These are phyloP conservation scores for Philotrypesis tridentata DNA, from an alignment of 1,140 invertebrate species.

Conservation along the genomic window DNA sequence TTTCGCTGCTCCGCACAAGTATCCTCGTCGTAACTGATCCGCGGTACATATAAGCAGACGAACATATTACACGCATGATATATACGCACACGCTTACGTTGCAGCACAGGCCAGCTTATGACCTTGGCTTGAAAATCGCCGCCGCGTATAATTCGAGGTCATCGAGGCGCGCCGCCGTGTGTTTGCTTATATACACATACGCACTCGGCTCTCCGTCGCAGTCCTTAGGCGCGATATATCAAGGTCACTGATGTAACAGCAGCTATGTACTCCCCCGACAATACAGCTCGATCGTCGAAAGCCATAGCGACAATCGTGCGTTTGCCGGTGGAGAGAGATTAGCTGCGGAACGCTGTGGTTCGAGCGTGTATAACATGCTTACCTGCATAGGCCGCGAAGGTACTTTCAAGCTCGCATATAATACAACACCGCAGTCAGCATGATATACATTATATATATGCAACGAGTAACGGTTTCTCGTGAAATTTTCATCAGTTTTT, in stretches of 20 bases:
- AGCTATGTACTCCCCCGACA: not conserved
- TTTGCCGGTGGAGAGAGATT: not conserved
- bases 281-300: not conserved
- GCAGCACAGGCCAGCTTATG: not conserved
- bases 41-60: too few species aligned
- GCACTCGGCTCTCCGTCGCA: not conserved
- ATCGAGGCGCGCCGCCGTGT: not conserved
- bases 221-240: slow-evolving; percentile 26
- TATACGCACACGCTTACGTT: not conserved
- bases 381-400: not conserved
- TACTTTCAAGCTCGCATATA: not conserved
- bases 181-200: not conserved
- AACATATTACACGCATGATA: too few species aligned
- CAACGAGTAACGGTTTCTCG: not conserved
- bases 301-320: slow-evolving; percentile 4
- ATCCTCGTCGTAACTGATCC: too few species aligned
- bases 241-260: slow-evolving; percentile 21
- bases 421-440: too few species aligned
- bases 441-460: too few species aligned
- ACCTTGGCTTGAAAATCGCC: slow-evolving; percentile 26
- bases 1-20: too few species aligned
- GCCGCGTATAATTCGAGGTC: slow-evolving; percentile 34
- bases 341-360: not conserved
- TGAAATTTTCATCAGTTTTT: not conserved
- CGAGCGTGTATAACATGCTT: not conserved